These are phyloP conservation scores for Gouania willdenowi DNA, from an alignment of 2,797 vertebrate genomes.

Conservation along the genomic window DNA sequence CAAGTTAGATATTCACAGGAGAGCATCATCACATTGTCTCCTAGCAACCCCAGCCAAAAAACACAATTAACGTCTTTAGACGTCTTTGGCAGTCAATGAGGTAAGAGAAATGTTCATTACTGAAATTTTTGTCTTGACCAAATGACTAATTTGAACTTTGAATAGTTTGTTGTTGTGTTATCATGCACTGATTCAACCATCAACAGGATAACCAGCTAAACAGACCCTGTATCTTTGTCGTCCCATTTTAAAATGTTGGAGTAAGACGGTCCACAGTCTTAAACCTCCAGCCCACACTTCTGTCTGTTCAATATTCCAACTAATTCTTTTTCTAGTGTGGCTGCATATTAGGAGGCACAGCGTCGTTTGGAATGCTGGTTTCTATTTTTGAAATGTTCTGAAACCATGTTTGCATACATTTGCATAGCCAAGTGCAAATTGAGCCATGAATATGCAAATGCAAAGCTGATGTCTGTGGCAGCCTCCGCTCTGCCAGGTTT, in stretches of 20 bases:
- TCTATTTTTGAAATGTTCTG: constrained; percentile 85
- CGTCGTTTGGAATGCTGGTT: constrained; percentile 79
- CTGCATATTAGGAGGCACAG: constrained; percentile 77
- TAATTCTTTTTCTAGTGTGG: constrained; percentile 56
- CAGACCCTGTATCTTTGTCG: too few relatives aligned
- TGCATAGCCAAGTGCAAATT: constrained; percentile 86
- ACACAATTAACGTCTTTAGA: too few relatives aligned
- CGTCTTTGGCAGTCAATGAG: too few relatives aligned
- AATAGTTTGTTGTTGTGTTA: too few relatives aligned
- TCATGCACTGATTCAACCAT: too few relatives aligned
- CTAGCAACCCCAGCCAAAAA: too few relatives aligned
- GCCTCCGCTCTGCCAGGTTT: constrained; percentile 79
- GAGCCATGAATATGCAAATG: constrained; percentile 85
- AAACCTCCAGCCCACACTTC: constrained; percentile 55
- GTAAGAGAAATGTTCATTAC: too few relatives aligned
- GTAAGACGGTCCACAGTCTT: constrained; percentile 43
- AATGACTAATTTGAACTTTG: too few relatives aligned
- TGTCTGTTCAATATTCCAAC: constrained; percentile 60
- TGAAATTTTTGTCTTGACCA: too few relatives aligned
- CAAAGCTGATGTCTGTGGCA: constrained; percentile 80
- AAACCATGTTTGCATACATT: constrained; percentile 86
- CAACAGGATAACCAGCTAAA: too few relatives aligned
- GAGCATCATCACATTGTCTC: too few relatives aligned
- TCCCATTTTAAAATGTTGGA: constrained; percentile 53
- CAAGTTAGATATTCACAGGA: too few relatives aligned